Evolutionary conservation across 2,113 vertebrate genomes (phyloP).

Genomic region (Pitta sordida): DNA sequence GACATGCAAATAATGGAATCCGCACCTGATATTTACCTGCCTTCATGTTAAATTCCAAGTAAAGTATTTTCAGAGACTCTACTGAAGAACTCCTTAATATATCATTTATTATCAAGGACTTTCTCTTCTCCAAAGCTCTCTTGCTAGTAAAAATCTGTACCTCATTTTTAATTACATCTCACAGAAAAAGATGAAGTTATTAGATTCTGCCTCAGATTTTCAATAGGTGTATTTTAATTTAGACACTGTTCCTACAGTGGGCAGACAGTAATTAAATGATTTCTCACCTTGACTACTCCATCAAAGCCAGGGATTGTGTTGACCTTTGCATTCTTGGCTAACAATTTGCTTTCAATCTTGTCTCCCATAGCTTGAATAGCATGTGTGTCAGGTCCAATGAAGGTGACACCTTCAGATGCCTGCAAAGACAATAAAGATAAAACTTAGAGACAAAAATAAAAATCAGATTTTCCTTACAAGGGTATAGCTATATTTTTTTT

Average conservation of each 20-base stretch:
- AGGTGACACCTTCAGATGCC: conserved; percentile 89
- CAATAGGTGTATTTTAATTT: neutral
- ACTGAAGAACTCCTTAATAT: neutral
- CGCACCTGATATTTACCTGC: neutral
- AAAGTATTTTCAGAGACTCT: neutral
- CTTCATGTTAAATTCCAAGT: neutral
- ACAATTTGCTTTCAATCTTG: conserved; percentile 97
- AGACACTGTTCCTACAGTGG: neutral
- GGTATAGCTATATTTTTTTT: neutral
- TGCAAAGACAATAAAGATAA: conserved; percentile 83
- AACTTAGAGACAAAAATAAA: conserved; percentile 74
- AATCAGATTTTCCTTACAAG: conserved; percentile 5
- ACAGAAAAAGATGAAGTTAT: neutral
- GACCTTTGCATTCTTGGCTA: conserved; percentile 94
- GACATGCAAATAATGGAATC: neutral
- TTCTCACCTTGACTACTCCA: conserved; percentile 93
- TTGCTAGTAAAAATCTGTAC: neutral
- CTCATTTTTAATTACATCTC: neutral
- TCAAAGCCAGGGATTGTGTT: conserved; percentile 97
- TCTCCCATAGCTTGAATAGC: conserved; percentile 95
- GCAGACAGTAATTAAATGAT: conserved; percentile 23
- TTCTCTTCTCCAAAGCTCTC: neutral
- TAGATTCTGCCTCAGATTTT: neutral
- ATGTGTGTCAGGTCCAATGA: conserved; percentile 89
- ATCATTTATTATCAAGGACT: neutral